phyloP scores from a whole-genome alignment of 2,113 vertebrate species.

The Delphinapterus leucas region DNA sequence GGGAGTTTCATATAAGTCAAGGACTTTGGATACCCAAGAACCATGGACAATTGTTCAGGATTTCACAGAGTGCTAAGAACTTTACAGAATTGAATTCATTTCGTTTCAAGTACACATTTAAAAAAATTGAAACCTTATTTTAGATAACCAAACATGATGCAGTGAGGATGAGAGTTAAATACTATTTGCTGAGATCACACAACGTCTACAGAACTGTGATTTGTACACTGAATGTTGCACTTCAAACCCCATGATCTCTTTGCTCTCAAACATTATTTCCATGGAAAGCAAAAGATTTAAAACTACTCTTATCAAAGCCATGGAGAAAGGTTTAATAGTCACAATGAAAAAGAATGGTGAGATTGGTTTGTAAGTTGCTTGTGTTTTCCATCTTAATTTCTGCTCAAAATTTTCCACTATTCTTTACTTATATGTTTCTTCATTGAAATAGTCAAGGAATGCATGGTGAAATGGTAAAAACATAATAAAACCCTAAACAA shows the following conservation, averaged over 20 bases:
- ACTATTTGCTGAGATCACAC: constrained; percentile 18
- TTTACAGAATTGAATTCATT: constrained; percentile 5
- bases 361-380: background rate
- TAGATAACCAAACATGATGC: background rate
- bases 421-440: constrained; percentile 1
- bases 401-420: background rate
- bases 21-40: background rate
- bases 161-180: background rate
- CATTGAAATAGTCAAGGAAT: constrained; percentile 10
- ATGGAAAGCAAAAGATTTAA: constrained; percentile 13
- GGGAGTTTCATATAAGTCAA: background rate
- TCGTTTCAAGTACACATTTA: background rate
- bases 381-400: background rate
- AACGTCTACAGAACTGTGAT: background rate
- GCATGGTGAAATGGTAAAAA: background rate
- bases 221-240: background rate
- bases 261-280: constrained; percentile 37
- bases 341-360: background rate
- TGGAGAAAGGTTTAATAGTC: constrained; percentile 6
- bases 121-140: background rate
- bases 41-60: background rate
- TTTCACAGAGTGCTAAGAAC: constrained; percentile 6
- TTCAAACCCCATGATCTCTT: constrained; percentile 32
- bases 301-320: constrained; percentile 7
- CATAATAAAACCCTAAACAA: background rate